These are phyloP conservation scores for Pipistrellus kuhlii DNA, from an alignment of 2,797 vertebrate species.

Conservation along the genomic window DNA sequence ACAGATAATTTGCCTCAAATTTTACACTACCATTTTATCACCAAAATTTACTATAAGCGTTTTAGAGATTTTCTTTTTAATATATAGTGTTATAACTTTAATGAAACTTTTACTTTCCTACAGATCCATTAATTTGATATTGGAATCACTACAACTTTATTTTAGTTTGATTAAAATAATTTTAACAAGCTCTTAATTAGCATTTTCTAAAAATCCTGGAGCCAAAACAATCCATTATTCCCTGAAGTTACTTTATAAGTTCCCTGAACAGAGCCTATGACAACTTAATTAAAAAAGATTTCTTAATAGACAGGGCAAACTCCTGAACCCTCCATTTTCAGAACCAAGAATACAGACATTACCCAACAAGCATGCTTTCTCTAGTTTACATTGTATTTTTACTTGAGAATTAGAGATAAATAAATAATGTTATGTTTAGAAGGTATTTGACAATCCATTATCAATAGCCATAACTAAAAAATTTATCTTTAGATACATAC, in stretches of 20 bases:
- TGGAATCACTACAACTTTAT: neutral
- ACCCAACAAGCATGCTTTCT: neutral
- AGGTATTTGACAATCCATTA: neutral
- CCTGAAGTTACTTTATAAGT: slow-evolving; percentile 12
- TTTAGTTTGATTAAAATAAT: slow-evolving; percentile 54
- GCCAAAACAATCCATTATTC: slow-evolving; percentile 42
- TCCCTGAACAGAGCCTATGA: neutral
- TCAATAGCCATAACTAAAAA: neutral
- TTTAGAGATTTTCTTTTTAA: neutral
- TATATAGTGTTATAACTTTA: neutral
- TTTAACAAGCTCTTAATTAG: slow-evolving; percentile 46
- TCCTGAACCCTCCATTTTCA: neutral
- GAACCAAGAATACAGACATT: neutral
- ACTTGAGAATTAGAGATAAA: neutral
- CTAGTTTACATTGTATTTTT: neutral
- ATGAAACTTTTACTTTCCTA: slow-evolving; percentile 10
- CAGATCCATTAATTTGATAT: neutral
- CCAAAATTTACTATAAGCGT: slow-evolving; percentile 16
- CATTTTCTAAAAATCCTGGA: slow-evolving; percentile 36
- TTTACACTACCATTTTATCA: slow-evolving; percentile 8
- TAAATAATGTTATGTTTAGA: neutral
- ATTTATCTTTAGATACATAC: neutral
- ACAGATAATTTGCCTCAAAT: neutral
- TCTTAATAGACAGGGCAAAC: slow-evolving; percentile 15
- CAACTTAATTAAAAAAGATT: slow-evolving; percentile 57